A percentile compares a stretch with the other conserved stretches of the same genome.
Evolutionary conservation across 2,113 vertebrate species (phyloP).

Genomic region (Taxidea taxus): DNA sequence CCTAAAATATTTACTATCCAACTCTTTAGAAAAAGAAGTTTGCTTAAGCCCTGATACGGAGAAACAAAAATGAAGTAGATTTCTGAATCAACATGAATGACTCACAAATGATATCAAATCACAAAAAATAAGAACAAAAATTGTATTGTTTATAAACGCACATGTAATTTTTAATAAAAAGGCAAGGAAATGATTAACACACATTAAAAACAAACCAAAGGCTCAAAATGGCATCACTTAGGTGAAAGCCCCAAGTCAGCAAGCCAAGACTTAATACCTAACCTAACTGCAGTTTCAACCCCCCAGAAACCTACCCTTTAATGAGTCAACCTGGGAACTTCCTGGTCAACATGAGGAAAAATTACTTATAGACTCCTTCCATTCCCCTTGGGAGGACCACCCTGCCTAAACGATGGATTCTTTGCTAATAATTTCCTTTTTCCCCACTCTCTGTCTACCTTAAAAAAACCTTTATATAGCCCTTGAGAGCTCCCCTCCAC

Average conservation of each 20-base stretch:
- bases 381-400: neutral
- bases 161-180: neutral
- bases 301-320: neutral
- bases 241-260: neutral
- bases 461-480: neutral
- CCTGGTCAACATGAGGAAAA: neutral
- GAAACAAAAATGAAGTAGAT: conserved; percentile 22
- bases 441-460: neutral
- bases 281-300: neutral
- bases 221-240: neutral
- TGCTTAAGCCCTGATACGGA: neutral
- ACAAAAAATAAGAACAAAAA: conserved; percentile 4
- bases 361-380: neutral
- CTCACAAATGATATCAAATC: neutral
- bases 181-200: neutral
- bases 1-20: neutral
- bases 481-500: neutral
- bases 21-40: neutral
- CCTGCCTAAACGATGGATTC: neutral
- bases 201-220: neutral
- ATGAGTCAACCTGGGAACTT: neutral
- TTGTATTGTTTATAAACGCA: neutral
- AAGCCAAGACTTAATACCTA: neutral
- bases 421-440: neutral
- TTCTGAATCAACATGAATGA: neutral